phyloP scores from a whole-genome alignment of 2,797 vertebrate species.

The Loriculus beryllinus region DNA sequence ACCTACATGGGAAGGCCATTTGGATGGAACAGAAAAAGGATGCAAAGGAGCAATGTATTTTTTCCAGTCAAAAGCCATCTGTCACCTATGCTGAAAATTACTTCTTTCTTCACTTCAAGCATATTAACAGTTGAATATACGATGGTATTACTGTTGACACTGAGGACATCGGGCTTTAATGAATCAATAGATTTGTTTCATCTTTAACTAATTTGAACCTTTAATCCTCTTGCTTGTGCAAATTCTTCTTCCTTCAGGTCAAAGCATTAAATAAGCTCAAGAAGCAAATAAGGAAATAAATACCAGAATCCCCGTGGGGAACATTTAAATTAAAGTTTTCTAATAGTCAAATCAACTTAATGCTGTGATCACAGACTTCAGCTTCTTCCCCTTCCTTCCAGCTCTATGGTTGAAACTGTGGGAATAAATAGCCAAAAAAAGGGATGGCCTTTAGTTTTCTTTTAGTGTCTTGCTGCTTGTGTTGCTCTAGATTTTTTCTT shows the following conservation, averaged over 20 bases:
- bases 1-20: not conserved
- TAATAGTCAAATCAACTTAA: slow-evolving; percentile 44
- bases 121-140: not conserved
- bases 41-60: not conserved
- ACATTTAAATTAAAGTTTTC: slow-evolving; percentile 50
- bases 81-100: not conserved
- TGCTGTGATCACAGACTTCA: not conserved
- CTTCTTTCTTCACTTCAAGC: not conserved
- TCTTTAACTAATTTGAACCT: slow-evolving; percentile 41
- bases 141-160: not conserved
- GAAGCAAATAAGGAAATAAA: slow-evolving; percentile 53
- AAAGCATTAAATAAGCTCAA: slow-evolving; percentile 54
- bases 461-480: not conserved
- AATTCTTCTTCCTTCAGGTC: slow-evolving; percentile 36
- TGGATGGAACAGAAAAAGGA: not conserved
- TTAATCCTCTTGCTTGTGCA: slow-evolving; percentile 18
- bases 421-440: not conserved
- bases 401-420: not conserved
- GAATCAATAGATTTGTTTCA: slow-evolving; percentile 11
- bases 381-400: not conserved
- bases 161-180: not conserved
- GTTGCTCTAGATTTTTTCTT: not conserved
- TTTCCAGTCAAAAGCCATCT: not conserved
- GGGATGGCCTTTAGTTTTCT: not conserved
- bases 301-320: not conserved